phyloP scores from a whole-genome alignment of 1,140 invertebrate species.

The Drosophila ficusphila region DNA sequence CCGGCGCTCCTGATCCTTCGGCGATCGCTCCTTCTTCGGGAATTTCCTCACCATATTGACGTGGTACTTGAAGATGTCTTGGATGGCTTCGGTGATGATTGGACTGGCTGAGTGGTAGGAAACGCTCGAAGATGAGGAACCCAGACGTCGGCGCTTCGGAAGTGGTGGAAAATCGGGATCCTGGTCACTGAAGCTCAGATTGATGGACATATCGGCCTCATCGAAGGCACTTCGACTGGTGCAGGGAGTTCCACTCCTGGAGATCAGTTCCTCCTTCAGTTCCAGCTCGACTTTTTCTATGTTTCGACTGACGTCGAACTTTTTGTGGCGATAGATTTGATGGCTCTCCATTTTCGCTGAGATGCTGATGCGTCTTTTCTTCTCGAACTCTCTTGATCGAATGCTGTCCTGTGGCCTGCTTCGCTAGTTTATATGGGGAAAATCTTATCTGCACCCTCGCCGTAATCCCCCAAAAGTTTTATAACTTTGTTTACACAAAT shows the following conservation, averaged over 20 bases:
- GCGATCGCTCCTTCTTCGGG: constrained; percentile 75
- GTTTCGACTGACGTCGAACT: constrained; percentile 57
- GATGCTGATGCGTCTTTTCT: constrained; percentile 14
- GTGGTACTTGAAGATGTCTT: constrained; percentile 75
- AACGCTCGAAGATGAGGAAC: constrained; percentile 22
- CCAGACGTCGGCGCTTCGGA: constrained; percentile 55
- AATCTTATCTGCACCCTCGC: constrained; percentile 13
- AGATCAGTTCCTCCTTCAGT: constrained; percentile 48
- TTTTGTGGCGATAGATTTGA: constrained; percentile 71
- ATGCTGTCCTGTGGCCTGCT: constrained; percentile 49
- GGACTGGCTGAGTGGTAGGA: constrained; percentile 30
- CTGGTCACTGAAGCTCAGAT: constrained; percentile 46
- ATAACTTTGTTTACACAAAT: constrained; percentile 72
- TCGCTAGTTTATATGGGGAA: constrained; percentile 41
- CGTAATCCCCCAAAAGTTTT: constrained; percentile 57
- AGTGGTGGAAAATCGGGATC: constrained; percentile 6
- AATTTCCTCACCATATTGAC: constrained; percentile 78
- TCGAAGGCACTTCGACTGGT: neutral
- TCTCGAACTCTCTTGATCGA: constrained; percentile 27
- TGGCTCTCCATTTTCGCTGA: constrained; percentile 10
- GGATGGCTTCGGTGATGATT: constrained; percentile 54
- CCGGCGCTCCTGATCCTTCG: constrained; percentile 75
- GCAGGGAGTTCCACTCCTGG: constrained; percentile 28
- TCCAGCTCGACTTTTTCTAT: constrained; percentile 10
- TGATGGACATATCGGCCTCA: constrained; percentile 31